Conservation (phyloP, 2,888 invertebrate genomes). For the Rhaphigaster nebulosa region DNA sequence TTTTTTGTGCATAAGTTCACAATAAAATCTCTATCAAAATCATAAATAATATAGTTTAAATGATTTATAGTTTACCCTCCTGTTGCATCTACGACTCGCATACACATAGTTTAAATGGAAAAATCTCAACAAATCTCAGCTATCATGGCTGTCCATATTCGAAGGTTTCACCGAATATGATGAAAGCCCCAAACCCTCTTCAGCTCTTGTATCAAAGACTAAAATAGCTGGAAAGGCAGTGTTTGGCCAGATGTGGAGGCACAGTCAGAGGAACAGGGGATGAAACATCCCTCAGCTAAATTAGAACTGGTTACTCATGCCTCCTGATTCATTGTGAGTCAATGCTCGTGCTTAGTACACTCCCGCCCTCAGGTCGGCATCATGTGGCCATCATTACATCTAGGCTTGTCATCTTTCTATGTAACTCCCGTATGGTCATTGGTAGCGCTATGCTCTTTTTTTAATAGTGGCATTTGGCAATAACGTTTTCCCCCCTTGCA, state of each 20-base stretch:
- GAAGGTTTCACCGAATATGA: not conserved
- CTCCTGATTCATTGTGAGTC: not conserved
- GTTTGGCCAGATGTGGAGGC: not conserved
- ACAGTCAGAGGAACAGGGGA: not conserved
- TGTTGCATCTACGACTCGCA: too few relatives aligned
- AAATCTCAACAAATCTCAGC: too few relatives aligned
- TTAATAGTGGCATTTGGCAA: not conserved
- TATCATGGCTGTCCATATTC: too few relatives aligned
- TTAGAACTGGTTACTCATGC: not conserved
- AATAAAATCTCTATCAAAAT: too few relatives aligned
- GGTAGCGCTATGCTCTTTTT: not conserved
- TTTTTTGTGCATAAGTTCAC: too few relatives aligned
- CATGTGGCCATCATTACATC: not conserved
- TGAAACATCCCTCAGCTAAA: slow-evolving; percentile 27
- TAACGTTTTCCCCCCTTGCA: too few relatives aligned
- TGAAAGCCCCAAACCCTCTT: not conserved
- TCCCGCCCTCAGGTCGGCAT: not conserved
- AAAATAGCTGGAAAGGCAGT: not conserved
- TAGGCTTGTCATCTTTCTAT: not conserved
- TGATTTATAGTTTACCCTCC: too few relatives aligned
- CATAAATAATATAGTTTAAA: too few relatives aligned
- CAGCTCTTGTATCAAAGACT: not conserved
- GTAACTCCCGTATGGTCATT: not conserved
- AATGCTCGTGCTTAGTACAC: not conserved
- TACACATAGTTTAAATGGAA: too few relatives aligned